Percentiles rank a stretch among this genome's conserved stretches.
These are phyloP conservation scores for Mythimna vitellina DNA, from an alignment of 2,888 invertebrate genomes.

Conservation along the genomic window DNA sequence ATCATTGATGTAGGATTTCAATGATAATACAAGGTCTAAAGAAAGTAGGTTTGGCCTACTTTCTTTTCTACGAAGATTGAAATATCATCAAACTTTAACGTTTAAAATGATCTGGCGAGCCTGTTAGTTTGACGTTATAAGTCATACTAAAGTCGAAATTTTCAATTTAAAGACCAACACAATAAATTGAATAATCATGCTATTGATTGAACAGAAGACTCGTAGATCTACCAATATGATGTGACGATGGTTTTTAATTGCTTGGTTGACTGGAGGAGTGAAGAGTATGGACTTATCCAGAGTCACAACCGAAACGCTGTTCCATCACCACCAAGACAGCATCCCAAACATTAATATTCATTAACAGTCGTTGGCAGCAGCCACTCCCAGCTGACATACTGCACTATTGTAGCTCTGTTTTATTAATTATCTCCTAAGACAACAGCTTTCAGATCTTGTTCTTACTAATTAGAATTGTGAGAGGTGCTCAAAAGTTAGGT, in stretches of 20 bases:
- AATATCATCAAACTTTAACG: too few species aligned
- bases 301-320: conserved; percentile 4
- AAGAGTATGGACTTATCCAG: neutral
- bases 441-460: conserved; percentile 18
- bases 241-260: neutral
- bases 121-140: too few species aligned
- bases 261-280: neutral
- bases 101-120: too few species aligned
- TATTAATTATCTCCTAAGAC: conserved; percentile 33
- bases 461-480: conserved; percentile 30
- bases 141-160: neutral
- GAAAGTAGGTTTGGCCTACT: too few species aligned
- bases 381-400: conserved; percentile 46
- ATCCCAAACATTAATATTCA: conserved; percentile 59
- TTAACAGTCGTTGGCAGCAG: conserved; percentile 49
- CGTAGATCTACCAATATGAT: neutral
- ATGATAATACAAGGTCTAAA: too few species aligned
- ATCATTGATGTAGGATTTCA: too few species aligned
- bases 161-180: neutral
- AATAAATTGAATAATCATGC: neutral
- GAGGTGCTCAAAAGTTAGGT: neutral
- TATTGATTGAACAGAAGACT: neutral
- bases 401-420: conserved; percentile 24
- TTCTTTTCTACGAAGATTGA: too few species aligned
- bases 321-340: neutral